These are phyloP conservation scores for Sebastes nivosus DNA, from an alignment of 2,797 vertebrate species.

Conservation along the genomic window DNA sequence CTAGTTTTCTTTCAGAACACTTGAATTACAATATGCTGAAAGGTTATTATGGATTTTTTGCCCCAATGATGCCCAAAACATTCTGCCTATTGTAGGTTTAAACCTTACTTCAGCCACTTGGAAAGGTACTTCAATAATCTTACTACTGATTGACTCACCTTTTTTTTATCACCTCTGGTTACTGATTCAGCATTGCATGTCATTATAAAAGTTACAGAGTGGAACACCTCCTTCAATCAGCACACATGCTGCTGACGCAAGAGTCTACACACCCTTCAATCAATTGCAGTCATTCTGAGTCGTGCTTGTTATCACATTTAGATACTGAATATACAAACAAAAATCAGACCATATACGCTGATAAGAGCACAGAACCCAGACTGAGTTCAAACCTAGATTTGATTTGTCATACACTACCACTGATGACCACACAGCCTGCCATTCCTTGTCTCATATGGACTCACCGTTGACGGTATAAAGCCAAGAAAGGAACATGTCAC, in stretches of 20 bases:
- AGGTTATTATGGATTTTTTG: too few relatives aligned
- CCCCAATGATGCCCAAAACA: too few relatives aligned
- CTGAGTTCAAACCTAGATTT: neutral
- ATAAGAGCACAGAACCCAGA: slow-evolving; percentile 1
- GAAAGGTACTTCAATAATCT: neutral
- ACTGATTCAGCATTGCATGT: neutral
- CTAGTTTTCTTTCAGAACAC: too few relatives aligned
- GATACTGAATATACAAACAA: neutral
- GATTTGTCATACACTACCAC: slow-evolving; percentile 2
- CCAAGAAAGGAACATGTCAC: neutral
- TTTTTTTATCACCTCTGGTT: slow-evolving; percentile 36
- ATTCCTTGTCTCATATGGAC: neutral
- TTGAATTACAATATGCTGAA: too few relatives aligned
- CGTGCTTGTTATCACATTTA: neutral
- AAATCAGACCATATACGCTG: neutral
- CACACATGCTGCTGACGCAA: slow-evolving; percentile 49
- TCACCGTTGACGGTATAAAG: neutral
- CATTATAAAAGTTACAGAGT: neutral
- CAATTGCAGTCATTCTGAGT: neutral
- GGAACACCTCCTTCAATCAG: slow-evolving; percentile 28
- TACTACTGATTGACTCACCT: neutral
- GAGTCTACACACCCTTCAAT: slow-evolving; percentile 48
- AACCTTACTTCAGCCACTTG: neutral
- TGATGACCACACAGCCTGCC: neutral
- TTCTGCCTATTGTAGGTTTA: neutral